Base-by-base conservation (phyloP, 35 echinoderm and acorn worm genomes). In the Anneissia japonica region DNA sequence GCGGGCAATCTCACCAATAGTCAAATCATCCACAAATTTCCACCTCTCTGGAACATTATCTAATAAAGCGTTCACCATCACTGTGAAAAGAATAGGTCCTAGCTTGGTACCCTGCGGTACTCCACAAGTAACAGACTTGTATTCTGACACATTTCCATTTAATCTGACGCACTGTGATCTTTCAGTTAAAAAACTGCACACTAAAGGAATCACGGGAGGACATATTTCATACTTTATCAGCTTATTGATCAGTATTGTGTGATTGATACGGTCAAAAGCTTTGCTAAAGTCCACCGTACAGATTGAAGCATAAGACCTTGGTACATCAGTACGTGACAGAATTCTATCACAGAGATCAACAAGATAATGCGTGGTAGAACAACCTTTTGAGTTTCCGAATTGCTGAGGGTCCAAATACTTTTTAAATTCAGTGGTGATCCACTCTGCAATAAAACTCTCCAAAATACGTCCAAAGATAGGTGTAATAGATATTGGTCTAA, bases 401-500 rank as follows among this genome's bases (percentile, higher is more conserved):
- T 74, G 87, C 23, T 83, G 37, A 35, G 7, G 46, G 35, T 89
- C 87, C 35, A 83, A 16, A 36, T 73, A 0, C 34, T 2, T 2
- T 36, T 38, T 28, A 40, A 89, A 82, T 74, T 89, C 79, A 12
- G 56, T 29, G 30, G 38, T 31, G 31, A 87, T 75, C 75, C 75
- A 80, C 41, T 87, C 76, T 31, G 86, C 86, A 30, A 81, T 64
- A 87, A 87, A 87, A 11, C 30, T 32, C 46, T 87, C 75, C 21
- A 34, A 31, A 31, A 79, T 72, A 31, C 77, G 21, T 28, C 75
- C 75, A 80, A 87, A 80, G 13, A 87, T 30, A 3, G 75, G 86
- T 46, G 77, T 87, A 32, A 87, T 37, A 21, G 86, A 87, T 28
- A 87, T 87, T 64, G 51, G 21, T 64, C 21, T 3, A 23, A 19